Conservation (phyloP, 2,888 invertebrate genomes). For the Cabera pusaria region DNA sequence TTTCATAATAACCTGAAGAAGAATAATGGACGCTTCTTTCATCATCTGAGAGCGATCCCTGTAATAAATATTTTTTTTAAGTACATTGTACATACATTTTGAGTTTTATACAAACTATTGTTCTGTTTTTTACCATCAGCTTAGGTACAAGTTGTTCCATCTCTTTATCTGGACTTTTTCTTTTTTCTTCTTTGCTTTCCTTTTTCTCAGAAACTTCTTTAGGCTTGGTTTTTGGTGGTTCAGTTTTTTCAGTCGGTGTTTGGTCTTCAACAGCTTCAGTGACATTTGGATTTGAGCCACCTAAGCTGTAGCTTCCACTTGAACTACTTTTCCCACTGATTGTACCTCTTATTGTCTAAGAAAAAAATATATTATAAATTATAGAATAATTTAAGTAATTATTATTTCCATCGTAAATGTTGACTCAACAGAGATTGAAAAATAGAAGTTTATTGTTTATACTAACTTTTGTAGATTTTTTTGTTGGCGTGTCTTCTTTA, state of each 20-base stretch:
- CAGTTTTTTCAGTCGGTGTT: slow-evolving; percentile 54
- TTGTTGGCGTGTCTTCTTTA: slow-evolving; percentile 60
- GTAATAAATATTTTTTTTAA: too few species aligned
- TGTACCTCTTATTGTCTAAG: slow-evolving; percentile 57
- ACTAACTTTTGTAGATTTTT: too few species aligned
- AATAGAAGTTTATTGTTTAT: too few species aligned
- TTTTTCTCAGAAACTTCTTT: slow-evolving; percentile 29
- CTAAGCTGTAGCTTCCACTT: slow-evolving; percentile 78
- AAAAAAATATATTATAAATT: slow-evolving; percentile 19
- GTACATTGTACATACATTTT: too few species aligned
- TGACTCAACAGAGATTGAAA: too few species aligned
- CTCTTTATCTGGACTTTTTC: slow-evolving; percentile 44
- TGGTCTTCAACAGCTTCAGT: slow-evolving; percentile 59
- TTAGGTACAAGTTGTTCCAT: slow-evolving; percentile 69
- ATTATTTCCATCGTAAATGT: too few species aligned
- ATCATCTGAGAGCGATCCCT: slow-evolving; percentile 86
- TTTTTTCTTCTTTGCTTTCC: slow-evolving; percentile 42
- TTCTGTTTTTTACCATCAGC: slow-evolving; percentile 63
- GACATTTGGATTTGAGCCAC: slow-evolving; percentile 73
- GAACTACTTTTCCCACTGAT: slow-evolving; percentile 78
- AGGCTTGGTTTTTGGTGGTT: slow-evolving; percentile 48
- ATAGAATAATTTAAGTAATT: too few species aligned
- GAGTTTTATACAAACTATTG: too few species aligned
- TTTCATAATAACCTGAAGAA: slow-evolving; percentile 89
- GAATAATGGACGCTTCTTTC: slow-evolving; percentile 88